phyloP scores from a whole-genome alignment of 2,888 invertebrate species.

The Dendrolimus pini region DNA sequence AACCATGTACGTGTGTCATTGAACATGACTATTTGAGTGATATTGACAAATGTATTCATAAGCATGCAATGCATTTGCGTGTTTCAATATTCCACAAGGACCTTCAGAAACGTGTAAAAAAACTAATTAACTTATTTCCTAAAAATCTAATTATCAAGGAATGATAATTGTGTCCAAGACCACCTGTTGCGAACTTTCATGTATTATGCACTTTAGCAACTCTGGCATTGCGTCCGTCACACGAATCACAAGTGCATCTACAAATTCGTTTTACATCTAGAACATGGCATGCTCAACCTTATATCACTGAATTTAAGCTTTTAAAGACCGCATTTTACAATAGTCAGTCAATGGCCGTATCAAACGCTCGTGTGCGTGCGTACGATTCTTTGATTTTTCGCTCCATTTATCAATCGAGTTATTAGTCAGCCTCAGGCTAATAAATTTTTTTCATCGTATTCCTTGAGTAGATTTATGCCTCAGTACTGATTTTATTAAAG shows the following conservation, averaged over 20 bases:
- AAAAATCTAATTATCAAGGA: slow-evolving; percentile 31
- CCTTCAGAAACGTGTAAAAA: slow-evolving; percentile 7
- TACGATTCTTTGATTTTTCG: slow-evolving; percentile 53
- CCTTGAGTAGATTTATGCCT: background rate
- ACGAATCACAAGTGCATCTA: slow-evolving; percentile 23
- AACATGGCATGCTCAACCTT: slow-evolving; percentile 10
- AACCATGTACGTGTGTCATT: background rate
- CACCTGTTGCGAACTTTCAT: slow-evolving; percentile 37
- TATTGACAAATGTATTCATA: background rate
- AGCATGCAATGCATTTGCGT: background rate
- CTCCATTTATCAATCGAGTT: slow-evolving; percentile 52
- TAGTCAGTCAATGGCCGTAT: slow-evolving; percentile 19
- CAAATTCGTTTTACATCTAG: slow-evolving; percentile 9
- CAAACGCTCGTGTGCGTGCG: slow-evolving; percentile 30
- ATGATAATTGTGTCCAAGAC: slow-evolving; percentile 33
- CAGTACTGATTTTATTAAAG: too few relatives aligned
- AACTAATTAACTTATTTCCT: background rate
- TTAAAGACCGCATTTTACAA: slow-evolving; percentile 7
- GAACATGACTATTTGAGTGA: background rate
- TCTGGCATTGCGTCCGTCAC: slow-evolving; percentile 36
- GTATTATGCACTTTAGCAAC: slow-evolving; percentile 44
- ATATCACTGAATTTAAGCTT: slow-evolving; percentile 8
- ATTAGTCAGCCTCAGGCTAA: slow-evolving; percentile 42
- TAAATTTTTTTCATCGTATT: background rate
- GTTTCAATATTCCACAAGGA: slow-evolving; percentile 8